These are phyloP conservation scores for Garra rufa DNA, from an alignment of 2,113 vertebrate species.

Conservation along the genomic window DNA sequence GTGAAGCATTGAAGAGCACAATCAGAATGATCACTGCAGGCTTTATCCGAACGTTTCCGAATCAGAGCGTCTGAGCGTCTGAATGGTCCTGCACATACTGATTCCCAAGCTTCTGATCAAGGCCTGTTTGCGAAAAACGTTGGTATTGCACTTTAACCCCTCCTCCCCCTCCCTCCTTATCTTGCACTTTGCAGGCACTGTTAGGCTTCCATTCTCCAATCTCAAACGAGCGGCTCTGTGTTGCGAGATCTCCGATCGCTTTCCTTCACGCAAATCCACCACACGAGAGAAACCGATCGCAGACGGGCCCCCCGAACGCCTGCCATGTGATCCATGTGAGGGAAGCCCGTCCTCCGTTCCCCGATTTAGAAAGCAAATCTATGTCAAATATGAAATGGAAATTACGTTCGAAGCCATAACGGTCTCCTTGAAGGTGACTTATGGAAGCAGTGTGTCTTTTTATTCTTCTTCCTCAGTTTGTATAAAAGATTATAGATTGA, in stretches of 20 bases:
- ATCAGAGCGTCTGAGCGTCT: slow-evolving; percentile 9
- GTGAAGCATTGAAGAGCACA: slow-evolving; percentile 75
- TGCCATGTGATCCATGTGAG: slow-evolving; percentile 11
- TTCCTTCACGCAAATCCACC: neutral
- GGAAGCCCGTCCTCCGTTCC: slow-evolving; percentile 27
- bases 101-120: slow-evolving; percentile 59
- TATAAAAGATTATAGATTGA: slow-evolving; percentile 44
- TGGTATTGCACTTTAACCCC: slow-evolving; percentile 79
- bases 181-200: slow-evolving; percentile 74
- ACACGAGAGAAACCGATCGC: slow-evolving; percentile 9
- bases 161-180: slow-evolving; percentile 66
- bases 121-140: slow-evolving; percentile 58
- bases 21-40: slow-evolving; percentile 36
- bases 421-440: slow-evolving; percentile 59
- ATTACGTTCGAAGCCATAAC: slow-evolving; percentile 72
- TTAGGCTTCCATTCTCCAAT: slow-evolving; percentile 63
- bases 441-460: slow-evolving; percentile 59
- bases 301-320: neutral
- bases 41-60: slow-evolving; percentile 7
- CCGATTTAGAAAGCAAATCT: slow-evolving; percentile 41
- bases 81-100: slow-evolving; percentile 62
- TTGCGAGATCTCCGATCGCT: neutral
- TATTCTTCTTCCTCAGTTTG: slow-evolving; percentile 54
- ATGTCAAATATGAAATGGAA: slow-evolving; percentile 46
- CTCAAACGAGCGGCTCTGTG: slow-evolving; percentile 28